Evolutionary conservation across 2,113 vertebrate species (phyloP).

Genomic region (Hirundichthys speculiger): DNA sequence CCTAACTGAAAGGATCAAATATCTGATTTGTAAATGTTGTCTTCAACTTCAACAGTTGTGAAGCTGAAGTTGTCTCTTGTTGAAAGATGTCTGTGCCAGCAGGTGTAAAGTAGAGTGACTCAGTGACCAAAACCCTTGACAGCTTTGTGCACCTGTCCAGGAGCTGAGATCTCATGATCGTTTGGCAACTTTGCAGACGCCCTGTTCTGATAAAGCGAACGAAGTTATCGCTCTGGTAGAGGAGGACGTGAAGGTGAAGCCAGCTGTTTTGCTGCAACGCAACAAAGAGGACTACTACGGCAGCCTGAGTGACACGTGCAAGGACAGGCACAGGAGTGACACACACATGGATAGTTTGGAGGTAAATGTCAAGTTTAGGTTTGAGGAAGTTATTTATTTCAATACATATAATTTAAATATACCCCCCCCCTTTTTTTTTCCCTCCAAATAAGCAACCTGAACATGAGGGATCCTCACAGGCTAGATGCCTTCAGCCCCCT

Average conservation of each 20-base stretch:
- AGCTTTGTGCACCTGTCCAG: background rate
- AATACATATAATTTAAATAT: background rate
- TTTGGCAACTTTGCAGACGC: conserved; percentile 21
- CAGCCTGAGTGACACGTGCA: conserved; percentile 65
- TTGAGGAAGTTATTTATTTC: background rate
- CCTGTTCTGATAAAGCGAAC: conserved; percentile 45
- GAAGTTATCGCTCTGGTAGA: conserved; percentile 43
- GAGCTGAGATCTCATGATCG: background rate
- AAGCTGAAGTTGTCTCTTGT: too few species aligned
- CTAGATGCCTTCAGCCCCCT: conserved; percentile 58
- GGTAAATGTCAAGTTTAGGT: conserved; percentile 53
- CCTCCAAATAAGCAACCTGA: conserved; percentile 69
- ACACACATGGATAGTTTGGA: conserved; percentile 78
- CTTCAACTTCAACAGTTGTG: too few species aligned
- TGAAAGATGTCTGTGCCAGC: too few species aligned
- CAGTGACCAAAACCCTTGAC: too few species aligned
- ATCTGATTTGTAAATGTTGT: too few species aligned
- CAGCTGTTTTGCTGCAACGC: conserved; percentile 42
- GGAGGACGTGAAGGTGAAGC: conserved; percentile 57
- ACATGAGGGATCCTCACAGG: conserved; percentile 71
- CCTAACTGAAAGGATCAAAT: too few species aligned
- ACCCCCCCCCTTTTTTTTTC: background rate
- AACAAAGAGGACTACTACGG: conserved; percentile 77
- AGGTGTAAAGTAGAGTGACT: too few species aligned
- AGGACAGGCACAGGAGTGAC: conserved; percentile 26